These are phyloP conservation scores for Thymelicus sylvestris DNA, from an alignment of 2,888 invertebrate genomes.

Conservation along the genomic window DNA sequence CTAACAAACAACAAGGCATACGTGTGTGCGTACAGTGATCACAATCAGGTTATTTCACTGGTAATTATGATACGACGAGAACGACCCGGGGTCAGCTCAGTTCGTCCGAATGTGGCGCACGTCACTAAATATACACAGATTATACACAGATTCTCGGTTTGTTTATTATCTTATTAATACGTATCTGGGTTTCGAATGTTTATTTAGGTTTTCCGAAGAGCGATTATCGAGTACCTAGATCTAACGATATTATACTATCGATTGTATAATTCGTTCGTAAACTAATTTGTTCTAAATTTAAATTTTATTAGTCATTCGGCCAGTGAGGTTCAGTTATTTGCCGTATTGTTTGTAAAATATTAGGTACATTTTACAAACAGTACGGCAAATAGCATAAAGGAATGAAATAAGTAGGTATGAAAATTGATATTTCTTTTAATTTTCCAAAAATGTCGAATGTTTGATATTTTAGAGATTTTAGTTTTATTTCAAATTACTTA, in stretches of 20 bases:
- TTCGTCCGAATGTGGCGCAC: slow-evolving; percentile 64
- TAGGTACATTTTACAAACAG: too few relatives aligned
- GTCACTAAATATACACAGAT: slow-evolving; percentile 57
- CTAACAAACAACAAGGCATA: slow-evolving; percentile 60
- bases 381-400: too few relatives aligned
- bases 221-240: slow-evolving; percentile 19
- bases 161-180: slow-evolving; percentile 52
- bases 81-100: slow-evolving; percentile 76
- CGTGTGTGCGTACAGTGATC: slow-evolving; percentile 79
- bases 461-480: too few relatives aligned
- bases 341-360: background rate
- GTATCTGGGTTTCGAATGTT: slow-evolving; percentile 22
- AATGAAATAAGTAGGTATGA: too few relatives aligned
- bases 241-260: slow-evolving; percentile 13
- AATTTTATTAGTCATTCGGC: slow-evolving; percentile 22
- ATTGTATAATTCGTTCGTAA: slow-evolving; percentile 23
- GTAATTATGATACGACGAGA: slow-evolving; percentile 83
- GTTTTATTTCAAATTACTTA: too few relatives aligned
- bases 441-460: too few relatives aligned
- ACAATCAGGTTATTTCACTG: slow-evolving; percentile 84
- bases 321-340: slow-evolving; percentile 8
- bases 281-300: slow-evolving; percentile 21
- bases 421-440: too few relatives aligned
- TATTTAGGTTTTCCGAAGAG: slow-evolving; percentile 24
- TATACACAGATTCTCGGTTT: slow-evolving; percentile 60